Base-by-base conservation (phyloP, 2,113 vertebrate genomes). In the Sceloporus tristichus region DNA sequence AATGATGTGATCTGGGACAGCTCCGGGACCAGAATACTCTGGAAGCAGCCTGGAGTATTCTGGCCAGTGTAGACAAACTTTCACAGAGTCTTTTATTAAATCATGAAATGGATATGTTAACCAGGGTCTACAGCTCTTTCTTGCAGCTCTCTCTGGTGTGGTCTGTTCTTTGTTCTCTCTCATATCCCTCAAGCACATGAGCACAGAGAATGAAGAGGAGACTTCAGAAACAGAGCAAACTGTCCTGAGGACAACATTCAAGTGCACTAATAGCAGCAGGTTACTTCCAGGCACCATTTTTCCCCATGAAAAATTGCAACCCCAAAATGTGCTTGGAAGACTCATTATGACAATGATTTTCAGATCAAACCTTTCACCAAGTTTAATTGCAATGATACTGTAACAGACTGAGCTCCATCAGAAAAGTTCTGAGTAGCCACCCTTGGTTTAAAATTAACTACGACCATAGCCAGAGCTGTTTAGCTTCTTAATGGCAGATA, bases 401-500 rank as follows among this genome's bases (percentile, higher is more conserved):
- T 62, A 18, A 29, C 6, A 29, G 2, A 9, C 10, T 65, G 76
- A 84, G 54, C 0, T 21, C 65, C 23, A 27, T 84, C 79, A n/a
- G 66, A 71, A 85, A 81, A 76, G 48, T 4, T 34, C 76, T 14
- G 34, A 75, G 75, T 38, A 11, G 29, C 48, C 21, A 40, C 9
- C 71, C 86, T 78, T 85, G 80, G 77, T 87, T 7, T 53, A 87
- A 81, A 89, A 88, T 89, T 91, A 90, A 81, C 80, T 83, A 42
- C 0, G 16, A 59, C 81, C 29, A 25, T 89, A 86, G 88, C 80
- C 82, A 86, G 88, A 94, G 86, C 70, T 59, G 81, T 85, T 90
- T 92, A 85, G 91, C 89, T 84, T 82, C 90, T 93, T 94, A 93
- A 92, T 18, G 82, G 48, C 62, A 88, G 83, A 91, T 85, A 89